Evolutionary conservation across 2,113 vertebrate genomes (phyloP).

Genomic region (Strix aluco): DNA sequence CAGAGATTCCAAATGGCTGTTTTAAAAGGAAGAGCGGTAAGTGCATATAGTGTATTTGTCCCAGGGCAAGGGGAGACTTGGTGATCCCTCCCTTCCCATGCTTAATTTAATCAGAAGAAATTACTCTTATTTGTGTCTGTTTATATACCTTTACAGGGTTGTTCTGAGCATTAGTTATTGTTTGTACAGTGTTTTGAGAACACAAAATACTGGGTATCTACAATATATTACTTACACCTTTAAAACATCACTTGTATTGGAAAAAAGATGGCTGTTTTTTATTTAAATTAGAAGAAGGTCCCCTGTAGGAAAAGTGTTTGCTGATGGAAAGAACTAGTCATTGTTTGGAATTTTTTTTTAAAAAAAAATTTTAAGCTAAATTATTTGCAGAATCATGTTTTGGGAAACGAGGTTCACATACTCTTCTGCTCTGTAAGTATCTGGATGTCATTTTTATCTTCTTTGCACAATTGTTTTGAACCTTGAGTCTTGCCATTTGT

Average conservation of each 20-base stretch:
- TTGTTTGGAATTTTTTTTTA: neutral
- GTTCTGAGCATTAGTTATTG: neutral
- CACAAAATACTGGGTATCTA: neutral
- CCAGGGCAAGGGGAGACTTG: neutral
- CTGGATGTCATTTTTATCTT: slow-evolving; percentile 1
- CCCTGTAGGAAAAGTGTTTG: neutral
- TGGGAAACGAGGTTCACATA: neutral
- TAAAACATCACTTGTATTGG: neutral
- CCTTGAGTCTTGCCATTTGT: neutral
- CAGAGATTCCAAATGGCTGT: neutral
- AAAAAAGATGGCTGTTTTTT: neutral
- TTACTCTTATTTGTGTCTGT: neutral
- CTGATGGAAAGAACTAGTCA: neutral
- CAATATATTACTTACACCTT: neutral
- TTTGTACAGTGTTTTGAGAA: neutral
- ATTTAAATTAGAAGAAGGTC: neutral
- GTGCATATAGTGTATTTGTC: neutral
- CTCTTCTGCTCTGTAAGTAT: neutral
- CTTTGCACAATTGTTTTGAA: neutral
- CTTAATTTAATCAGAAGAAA: neutral
- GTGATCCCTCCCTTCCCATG: neutral
- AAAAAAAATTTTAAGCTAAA: neutral
- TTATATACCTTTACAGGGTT: neutral
- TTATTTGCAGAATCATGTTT: neutral
- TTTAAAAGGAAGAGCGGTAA: slow-evolving; percentile 25